phyloP scores from a whole-genome alignment of 2,113 vertebrate species.

The Garra rufa region DNA sequence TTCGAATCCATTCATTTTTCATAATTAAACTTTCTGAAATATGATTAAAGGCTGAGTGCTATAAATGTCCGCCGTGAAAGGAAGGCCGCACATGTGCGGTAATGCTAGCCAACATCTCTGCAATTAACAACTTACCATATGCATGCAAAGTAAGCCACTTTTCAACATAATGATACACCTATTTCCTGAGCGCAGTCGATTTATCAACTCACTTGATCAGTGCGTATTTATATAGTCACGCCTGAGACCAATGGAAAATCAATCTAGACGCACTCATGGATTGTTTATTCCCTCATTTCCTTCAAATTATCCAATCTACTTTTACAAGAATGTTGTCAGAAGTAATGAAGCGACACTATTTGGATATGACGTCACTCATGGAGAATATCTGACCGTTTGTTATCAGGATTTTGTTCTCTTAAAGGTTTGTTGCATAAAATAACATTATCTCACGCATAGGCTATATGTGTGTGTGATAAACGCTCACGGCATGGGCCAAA shows the following conservation, averaged over 20 bases:
- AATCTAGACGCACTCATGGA: conserved; percentile 27
- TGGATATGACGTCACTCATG: conserved; percentile 14
- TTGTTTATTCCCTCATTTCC: conserved; percentile 30
- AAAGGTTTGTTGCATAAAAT: conserved; percentile 52
- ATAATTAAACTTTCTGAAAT: conserved; percentile 49
- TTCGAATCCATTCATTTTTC: conserved; percentile 64
- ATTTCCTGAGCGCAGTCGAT: background rate
- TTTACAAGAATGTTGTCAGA: conserved; percentile 32
- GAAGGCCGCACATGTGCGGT: background rate
- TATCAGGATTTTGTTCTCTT: conserved; percentile 26
- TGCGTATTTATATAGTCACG: conserved; percentile 33
- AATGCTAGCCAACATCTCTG: conserved; percentile 9
- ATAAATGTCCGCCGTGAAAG: conserved; percentile 37
- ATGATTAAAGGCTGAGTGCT: conserved; percentile 40
- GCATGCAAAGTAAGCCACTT: conserved; percentile 33
- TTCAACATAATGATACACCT: conserved; percentile 4
- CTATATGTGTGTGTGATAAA: background rate
- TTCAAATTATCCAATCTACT: conserved; percentile 22
- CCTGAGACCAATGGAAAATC: conserved; percentile 28
- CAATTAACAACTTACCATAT: conserved; percentile 23
- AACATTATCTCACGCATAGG: conserved; percentile 44
- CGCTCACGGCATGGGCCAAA: background rate
- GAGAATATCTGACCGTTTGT: conserved; percentile 47
- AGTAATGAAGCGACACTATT: conserved; percentile 31
- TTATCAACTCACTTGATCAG: conserved; percentile 1